Conservation (phyloP, 2,888 invertebrate genomes). For the Drosophila paranaensis region DNA sequence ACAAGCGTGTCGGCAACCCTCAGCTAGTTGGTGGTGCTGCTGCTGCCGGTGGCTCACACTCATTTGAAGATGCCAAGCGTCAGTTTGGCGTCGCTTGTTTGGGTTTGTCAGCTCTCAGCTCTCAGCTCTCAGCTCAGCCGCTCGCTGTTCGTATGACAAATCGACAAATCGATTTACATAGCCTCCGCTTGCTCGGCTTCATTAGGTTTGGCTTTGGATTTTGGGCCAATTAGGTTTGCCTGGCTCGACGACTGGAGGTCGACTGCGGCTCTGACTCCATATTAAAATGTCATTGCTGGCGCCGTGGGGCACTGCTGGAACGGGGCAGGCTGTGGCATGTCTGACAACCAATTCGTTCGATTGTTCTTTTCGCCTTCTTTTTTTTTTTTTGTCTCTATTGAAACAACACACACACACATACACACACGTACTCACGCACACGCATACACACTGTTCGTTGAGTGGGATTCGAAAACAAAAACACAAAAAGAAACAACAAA, state of each 20-base stretch:
- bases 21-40: conserved; percentile 24
- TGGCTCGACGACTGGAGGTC: conserved; percentile 23
- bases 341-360: conserved; percentile 6
- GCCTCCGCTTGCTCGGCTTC: conserved; percentile 43
- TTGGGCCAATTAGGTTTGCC: conserved; percentile 66
- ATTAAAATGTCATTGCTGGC: conserved; percentile 58
- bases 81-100: conserved; percentile 35
- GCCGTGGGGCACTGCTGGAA: conserved; percentile 19
- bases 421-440: not conserved
- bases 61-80: conserved; percentile 63
- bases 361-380: not conserved
- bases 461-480: conserved; percentile 2
- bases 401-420: not conserved
- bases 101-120: conserved; percentile 36
- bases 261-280: conserved; percentile 22
- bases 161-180: conserved; percentile 76
- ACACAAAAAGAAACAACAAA: not conserved
- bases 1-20: conserved; percentile 75
- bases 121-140: conserved; percentile 11
- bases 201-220: conserved; percentile 64
- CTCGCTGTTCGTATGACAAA: conserved; percentile 68
- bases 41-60: conserved; percentile 56
- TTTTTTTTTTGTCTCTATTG: not conserved
- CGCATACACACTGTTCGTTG: not conserved
- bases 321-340: conserved; percentile 13